Evolutionary conservation across 2,797 vertebrate genomes (phyloP), one percentile per base, ranked within the genome.

Genomic region (Channallabes apus): DNA sequence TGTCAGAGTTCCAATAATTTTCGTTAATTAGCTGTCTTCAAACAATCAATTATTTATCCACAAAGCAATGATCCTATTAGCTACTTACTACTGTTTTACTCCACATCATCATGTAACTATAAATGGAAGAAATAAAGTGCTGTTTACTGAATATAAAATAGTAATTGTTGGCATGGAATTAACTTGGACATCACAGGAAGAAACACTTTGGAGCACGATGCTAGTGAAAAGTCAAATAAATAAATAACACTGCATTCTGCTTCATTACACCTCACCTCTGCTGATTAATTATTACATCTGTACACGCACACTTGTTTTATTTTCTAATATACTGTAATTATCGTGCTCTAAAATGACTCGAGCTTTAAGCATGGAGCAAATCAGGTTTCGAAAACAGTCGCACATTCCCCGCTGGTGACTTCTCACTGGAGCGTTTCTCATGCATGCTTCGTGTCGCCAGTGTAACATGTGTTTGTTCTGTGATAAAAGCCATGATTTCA

Each of bases 401-500:
- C 65, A 24, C 35, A 24, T 3, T 41, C 41, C 68, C 68, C 41
- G 12, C 11, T 72, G 41, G 24, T 41, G 46, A 72, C 6, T n/a
- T 14, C 41, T 46, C 24, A 15, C 4, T 4, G 9, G 35, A 22
- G 65, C 3, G 69, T 46, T 41, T 46, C 35, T 71, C 41, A 6
- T 46, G 41, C 22, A 41, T n/a, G 68, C 11, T 72, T 72, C n/a
- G 11, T 6, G 24, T 6, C n/a, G 41, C 71, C 27, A 14, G 24
- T 27, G 24, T 46, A 41, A 14, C 7, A 2, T 73, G 7, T 76
- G 20, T 72, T 35, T 22, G 64, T 65, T 56, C 46, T 29, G 35
- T 59, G 20, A 88, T 87, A 89, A 81, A 87, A 77, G 62, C 38
- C 59, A 85, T 82, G 84, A 90, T 90, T 89, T 89, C 75, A 61